Evolutionary conservation across 2,797 vertebrate genomes (phyloP).

Genomic region (Ispidina picta): DNA sequence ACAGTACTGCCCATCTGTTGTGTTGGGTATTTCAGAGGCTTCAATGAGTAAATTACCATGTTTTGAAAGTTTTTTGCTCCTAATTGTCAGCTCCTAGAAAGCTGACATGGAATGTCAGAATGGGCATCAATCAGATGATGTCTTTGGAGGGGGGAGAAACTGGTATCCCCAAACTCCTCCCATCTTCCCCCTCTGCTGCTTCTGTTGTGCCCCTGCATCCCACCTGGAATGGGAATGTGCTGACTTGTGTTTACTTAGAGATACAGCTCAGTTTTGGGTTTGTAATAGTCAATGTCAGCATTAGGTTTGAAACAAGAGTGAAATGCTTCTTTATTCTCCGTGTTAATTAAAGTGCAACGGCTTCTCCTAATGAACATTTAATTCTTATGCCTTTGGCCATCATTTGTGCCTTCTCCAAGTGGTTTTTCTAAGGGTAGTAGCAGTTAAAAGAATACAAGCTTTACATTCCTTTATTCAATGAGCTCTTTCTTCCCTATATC

Average conservation of each 20-base stretch:
- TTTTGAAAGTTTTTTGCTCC: neutral
- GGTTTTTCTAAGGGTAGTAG: neutral
- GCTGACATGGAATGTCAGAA: neutral
- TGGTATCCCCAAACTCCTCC: neutral
- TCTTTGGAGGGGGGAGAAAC: neutral
- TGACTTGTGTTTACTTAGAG: neutral
- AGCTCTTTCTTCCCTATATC: neutral
- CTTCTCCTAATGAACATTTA: neutral
- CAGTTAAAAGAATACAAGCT: neutral
- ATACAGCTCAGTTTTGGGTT: neutral
- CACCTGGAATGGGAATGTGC: neutral
- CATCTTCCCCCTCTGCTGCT: too few relatives aligned
- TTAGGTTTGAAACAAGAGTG: neutral
- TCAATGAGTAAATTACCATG: neutral
- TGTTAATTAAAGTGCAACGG: neutral
- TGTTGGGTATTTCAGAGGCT: neutral
- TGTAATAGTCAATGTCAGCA: neutral
- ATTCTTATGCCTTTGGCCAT: neutral
- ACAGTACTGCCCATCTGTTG: neutral
- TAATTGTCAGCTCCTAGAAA: neutral
- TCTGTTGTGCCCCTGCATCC: neutral
- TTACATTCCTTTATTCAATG: neutral
- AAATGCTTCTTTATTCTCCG: neutral
- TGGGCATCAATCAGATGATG: neutral
- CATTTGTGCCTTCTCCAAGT: neutral